Base-by-base conservation (phyloP, 2,888 invertebrate species). In the Cheilosia urbana region DNA sequence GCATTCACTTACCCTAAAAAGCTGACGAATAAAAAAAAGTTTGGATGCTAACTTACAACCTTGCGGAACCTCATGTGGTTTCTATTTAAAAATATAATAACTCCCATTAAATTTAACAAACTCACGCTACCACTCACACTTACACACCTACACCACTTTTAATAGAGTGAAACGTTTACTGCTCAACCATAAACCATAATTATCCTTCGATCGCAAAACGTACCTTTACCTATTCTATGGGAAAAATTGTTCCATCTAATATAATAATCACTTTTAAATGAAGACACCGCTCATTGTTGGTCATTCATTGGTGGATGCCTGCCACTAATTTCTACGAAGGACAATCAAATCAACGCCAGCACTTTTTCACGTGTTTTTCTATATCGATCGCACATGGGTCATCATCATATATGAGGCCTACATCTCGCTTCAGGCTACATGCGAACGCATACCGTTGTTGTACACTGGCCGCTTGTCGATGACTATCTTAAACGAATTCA, bases 301-400 rank as follows among this genome's bases (percentile, higher is more conserved):
- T 57, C 47, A 57, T 65, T 75, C 75, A 47, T 45, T 27, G 27
- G 27, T 5, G 45, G 17, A 15, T 27, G n/a, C 30, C 57, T 19
- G 24, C 37, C 13, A 65, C 30, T 57, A 47, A 60, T 60, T 76
- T 68, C 66, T 34, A 66, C 60, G 76, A 76, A 76, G 45, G 76
- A 15, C 58, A 76, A 76, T 76, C 45, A 76, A 76, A 68, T 68
- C 66, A 58, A 66, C 49, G 30, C 66, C 40, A 76, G 49, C 27
- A 62, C 13, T 51, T 51, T 51, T 51, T 15, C 13, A 6, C 2
- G 11, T 13, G 13, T 13, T 40, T 13, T 40, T 55, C 9, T 37
- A 37, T 37, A 27, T 42, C 49, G 40, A 53, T 13, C n/a, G 55
- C 19, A 42, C 66, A 53, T 37, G 27, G 30, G 40, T 9, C 55